Percentiles rank a stretch among this genome's conserved stretches.
These are phyloP conservation scores for Hedya salicella DNA, from an alignment of 2,888 invertebrate species.

Conservation along the genomic window DNA sequence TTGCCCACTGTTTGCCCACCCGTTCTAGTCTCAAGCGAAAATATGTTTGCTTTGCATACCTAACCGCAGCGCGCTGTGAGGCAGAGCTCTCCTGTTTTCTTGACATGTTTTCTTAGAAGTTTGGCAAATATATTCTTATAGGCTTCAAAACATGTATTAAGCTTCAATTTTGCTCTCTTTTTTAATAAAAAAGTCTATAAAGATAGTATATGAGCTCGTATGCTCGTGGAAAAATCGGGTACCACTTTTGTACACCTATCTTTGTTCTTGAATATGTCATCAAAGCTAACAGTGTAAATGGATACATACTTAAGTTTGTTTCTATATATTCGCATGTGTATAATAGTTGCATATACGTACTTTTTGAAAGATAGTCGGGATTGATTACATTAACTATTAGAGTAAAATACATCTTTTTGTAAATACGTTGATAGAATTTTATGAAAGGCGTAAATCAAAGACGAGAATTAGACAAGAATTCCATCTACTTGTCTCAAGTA, in stretches of 20 bases:
- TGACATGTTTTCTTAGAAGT: constrained; percentile 74
- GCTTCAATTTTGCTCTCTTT: constrained; percentile 7
- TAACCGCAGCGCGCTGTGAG: constrained; percentile 69
- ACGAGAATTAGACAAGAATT: not conserved
- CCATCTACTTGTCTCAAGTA: constrained; percentile 45
- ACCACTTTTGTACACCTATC: no score
- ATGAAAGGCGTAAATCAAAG: not conserved
- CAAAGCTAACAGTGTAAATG: no score
- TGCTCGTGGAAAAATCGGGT: no score
- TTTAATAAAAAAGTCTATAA: not conserved
- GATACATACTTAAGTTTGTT: no score
- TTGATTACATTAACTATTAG: no score
- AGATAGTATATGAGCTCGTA: not conserved
- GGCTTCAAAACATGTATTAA: constrained; percentile 19
- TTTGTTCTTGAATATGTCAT: no score
- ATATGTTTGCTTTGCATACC: constrained; percentile 83
- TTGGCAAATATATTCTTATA: constrained; percentile 60
- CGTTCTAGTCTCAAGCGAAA: constrained; percentile 83
- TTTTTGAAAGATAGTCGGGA: no score
- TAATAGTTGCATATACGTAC: no score
- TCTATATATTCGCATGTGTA: no score
- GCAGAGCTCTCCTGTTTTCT: constrained; percentile 69
- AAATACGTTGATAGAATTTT: not conserved
- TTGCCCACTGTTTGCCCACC: constrained; percentile 78
- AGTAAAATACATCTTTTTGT: no score